Conservation (phyloP, 2,888 invertebrate genomes). For the Trisateles emortualis region DNA sequence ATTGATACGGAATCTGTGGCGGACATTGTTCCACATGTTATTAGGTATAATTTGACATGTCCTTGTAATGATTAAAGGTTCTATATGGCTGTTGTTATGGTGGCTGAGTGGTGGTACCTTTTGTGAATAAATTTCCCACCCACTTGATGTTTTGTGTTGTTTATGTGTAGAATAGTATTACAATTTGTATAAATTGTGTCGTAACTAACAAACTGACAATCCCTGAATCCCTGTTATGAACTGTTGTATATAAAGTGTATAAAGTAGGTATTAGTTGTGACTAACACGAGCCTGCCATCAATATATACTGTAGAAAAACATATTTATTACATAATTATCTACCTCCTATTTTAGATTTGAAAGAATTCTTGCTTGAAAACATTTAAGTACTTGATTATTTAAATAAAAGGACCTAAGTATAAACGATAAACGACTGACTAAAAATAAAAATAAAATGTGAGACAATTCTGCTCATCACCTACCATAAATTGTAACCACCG, state of each 20-base stretch:
- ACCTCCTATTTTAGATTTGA: neutral
- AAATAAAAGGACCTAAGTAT: no score
- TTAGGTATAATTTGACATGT: constrained; percentile 73
- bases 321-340: constrained; percentile 14
- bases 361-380: neutral
- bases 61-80: constrained; percentile 58
- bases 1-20: constrained; percentile 68
- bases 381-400: no score
- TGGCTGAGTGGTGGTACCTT: constrained; percentile 45
- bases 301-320: constrained; percentile 24
- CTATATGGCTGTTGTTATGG: constrained; percentile 52
- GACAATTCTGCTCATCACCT: no score
- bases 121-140: constrained; percentile 66
- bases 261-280: constrained; percentile 35
- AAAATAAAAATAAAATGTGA: no score
- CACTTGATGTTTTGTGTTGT: constrained; percentile 40
- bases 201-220: constrained; percentile 45
- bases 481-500: no score
- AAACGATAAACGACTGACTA: no score
- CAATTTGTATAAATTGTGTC: constrained; percentile 29
- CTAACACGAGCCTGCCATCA: constrained; percentile 41
- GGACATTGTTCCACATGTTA: constrained; percentile 66
- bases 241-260: constrained; percentile 26
- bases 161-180: constrained; percentile 24
- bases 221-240: constrained; percentile 14